Conservation (phyloP, 30 jellyfish, hydroid and myxozoan species). For the Mastigias papua region DNA sequence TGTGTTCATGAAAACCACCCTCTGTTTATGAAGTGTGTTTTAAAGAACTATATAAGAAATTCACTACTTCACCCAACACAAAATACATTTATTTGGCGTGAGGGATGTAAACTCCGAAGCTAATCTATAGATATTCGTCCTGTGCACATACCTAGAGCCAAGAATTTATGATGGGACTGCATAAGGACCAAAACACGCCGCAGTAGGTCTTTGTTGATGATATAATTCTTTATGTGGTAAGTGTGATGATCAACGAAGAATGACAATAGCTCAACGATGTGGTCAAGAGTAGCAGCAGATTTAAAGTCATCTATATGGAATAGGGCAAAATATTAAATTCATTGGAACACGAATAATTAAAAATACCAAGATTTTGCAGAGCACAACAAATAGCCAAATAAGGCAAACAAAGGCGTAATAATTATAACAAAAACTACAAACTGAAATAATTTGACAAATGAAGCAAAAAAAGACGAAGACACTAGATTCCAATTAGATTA, state of each 20-base stretch:
- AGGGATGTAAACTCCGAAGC: too few species aligned
- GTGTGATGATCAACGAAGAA: constrained; percentile 98
- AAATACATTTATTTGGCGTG: too few species aligned
- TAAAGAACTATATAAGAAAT: too few species aligned
- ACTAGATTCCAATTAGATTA: too few species aligned
- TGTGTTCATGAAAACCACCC: too few species aligned
- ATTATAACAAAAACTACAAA: too few species aligned
- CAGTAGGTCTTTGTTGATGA: constrained; percentile 89
- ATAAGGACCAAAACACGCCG: constrained; percentile 84
- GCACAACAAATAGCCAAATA: neutral
- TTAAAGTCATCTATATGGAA: constrained; percentile 75
- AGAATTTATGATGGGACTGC: constrained; percentile 93
- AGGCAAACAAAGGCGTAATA: neutral
- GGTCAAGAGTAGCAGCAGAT: constrained; percentile 90
- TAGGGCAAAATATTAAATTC: neutral
- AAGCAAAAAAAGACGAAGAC: too few species aligned
- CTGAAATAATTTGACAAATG: too few species aligned
- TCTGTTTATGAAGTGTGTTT: neutral
- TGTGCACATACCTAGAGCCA: constrained; percentile 85
- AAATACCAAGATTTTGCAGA: neutral
- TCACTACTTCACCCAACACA: neutral
- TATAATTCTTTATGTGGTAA: constrained; percentile 82
- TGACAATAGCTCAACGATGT: constrained; percentile 87
- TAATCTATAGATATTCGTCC: too few species aligned
- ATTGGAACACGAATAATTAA: too few species aligned